Evolutionary conservation across 2,113 vertebrate species (phyloP), one percentile per base, ranked within the genome.

Genomic region (Onychorhynchus coronatus): DNA sequence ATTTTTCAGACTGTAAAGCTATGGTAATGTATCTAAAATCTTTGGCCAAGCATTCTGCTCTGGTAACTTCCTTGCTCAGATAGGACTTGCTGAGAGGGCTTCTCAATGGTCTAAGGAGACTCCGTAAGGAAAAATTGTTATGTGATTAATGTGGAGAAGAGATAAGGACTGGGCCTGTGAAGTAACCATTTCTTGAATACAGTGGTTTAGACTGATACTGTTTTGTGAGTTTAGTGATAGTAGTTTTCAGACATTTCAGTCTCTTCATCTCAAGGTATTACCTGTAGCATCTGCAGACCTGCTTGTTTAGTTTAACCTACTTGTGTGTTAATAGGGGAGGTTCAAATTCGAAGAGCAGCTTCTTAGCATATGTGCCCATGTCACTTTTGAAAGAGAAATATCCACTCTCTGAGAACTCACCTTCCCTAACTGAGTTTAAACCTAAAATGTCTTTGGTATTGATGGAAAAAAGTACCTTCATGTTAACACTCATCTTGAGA

Each of bases 41-140:
- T 52, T 35, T 71, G 46, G 18, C 23, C n/a, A 77, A 44, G 20
- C 0, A 0, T 14, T 62, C 11, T 56, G 35, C 37, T 42, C 31
- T 58, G 20, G 11, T 13, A 18, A 30, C 14, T 49, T 83, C 31
- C 17, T 93, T 1, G 0, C 20, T 75, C 42, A 75, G 33, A 25
- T 1, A n/a, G 21, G 49, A 50, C 18, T 82, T 41, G 6, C 16
- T 44, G 35, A 24, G 19, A 74, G 20, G 9, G 9, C 6, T 52
- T 85, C 42, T 65, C 30, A 22, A 14, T 3, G 31, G 19, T 19
- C 44, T n/a, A 24, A 78, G 25, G 50, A 75, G 5, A 46, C 5
- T 73, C 16, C 31, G 24, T 9, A 52, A 23, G 3, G 53, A 44
- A 33, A 76, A 76, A 6, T 7, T 52, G 3, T 92, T 67, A 28